phyloP scores from a whole-genome alignment of 2,888 invertebrate genomes.

The Megalurothrips usitatus region DNA sequence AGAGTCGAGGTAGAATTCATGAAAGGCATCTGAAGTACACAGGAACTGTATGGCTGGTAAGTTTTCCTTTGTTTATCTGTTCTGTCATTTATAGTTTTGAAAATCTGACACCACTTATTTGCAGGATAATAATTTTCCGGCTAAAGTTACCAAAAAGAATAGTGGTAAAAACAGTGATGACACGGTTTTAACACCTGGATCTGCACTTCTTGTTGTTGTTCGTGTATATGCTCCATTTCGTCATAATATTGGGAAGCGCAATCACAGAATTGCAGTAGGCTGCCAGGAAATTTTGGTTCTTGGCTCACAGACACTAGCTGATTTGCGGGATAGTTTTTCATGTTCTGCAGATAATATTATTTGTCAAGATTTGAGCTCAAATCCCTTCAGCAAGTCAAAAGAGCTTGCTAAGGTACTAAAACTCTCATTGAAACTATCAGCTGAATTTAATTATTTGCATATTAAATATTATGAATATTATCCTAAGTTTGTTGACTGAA shows the following conservation, averaged over 20 bases:
- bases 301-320: constrained; percentile 64
- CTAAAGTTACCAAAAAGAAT: not conserved
- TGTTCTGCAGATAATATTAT: constrained; percentile 62
- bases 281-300: constrained; percentile 58
- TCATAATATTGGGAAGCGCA: not conserved
- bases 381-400: constrained; percentile 41
- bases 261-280: not conserved
- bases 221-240: not conserved
- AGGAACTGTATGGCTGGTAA: not conserved
- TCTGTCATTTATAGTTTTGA: not conserved
- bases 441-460: not conserved
- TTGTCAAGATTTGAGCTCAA: constrained; percentile 45
- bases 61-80: not conserved
- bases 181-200: not conserved
- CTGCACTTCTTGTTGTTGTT: not conserved
- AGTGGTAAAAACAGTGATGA: not conserved
- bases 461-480: not conserved
- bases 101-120: not conserved
- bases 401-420: constrained; percentile 46
- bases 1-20: not conserved
- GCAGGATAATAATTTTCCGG: not conserved
- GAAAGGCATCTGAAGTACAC: not conserved
- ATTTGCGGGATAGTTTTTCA: constrained; percentile 66
- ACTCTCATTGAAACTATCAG: constrained; percentile 43
- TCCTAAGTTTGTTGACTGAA: constrained; percentile 34